phyloP scores from a whole-genome alignment of 2,888 invertebrate species.

The Lamellibrachia columna region DNA sequence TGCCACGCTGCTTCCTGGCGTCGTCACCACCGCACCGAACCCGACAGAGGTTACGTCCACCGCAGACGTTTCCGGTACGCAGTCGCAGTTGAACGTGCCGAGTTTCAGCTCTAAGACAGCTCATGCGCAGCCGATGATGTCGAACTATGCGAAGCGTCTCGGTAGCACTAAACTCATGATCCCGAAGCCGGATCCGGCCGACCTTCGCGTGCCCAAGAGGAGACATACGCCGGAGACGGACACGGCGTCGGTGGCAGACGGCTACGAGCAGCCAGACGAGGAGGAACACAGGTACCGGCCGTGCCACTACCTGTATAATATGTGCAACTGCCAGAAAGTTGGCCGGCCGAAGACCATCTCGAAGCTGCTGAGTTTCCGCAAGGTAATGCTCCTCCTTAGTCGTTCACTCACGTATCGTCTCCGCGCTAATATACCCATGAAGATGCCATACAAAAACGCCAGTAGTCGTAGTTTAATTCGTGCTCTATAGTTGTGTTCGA shows the following conservation, averaged over 20 bases:
- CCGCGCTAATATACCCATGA: neutral
- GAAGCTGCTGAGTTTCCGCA: slow-evolving; percentile 20
- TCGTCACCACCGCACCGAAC: neutral
- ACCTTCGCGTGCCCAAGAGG: neutral
- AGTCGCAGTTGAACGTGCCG: slow-evolving; percentile 12
- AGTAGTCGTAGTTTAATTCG: too few relatives aligned
- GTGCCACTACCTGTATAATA: slow-evolving; percentile 26
- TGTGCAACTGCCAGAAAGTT: slow-evolving; percentile 27
- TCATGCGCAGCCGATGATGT: neutral
- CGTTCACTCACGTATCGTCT: neutral
- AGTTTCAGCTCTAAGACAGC: neutral
- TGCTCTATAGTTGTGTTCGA: too few relatives aligned
- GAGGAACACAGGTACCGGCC: neutral
- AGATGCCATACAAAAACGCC: neutral
- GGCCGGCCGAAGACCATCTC: slow-evolving; percentile 21
- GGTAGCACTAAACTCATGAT: slow-evolving; percentile 7
- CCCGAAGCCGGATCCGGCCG: slow-evolving; percentile 24
- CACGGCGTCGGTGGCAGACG: neutral
- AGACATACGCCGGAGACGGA: neutral
- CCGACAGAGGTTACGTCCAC: neutral
- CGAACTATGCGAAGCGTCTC: neutral
- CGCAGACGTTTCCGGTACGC: neutral
- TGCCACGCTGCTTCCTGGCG: neutral
- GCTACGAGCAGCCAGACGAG: neutral
- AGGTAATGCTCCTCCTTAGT: neutral